Base-by-base conservation (phyloP, 35 echinoderm and acorn worm species). In the Apostichopus japonicus region DNA sequence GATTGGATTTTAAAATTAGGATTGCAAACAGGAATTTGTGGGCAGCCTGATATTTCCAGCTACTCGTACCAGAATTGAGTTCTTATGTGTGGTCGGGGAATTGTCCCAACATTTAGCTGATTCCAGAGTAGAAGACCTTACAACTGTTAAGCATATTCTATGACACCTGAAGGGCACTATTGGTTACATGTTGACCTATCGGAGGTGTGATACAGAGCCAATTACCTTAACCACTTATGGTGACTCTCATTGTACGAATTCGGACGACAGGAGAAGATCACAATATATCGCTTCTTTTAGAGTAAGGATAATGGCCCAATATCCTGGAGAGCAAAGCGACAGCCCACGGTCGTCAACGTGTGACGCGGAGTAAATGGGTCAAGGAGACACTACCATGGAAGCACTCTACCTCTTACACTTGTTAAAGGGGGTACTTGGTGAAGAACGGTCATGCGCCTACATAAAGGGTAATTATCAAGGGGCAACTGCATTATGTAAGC, bases 221-320 rank as follows among this genome's bases (percentile, higher is more conserved):
- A 9, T 81, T 16, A 81, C 2, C 11, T 92, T 92, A 65, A 81
- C 23, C 1, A 54, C 27, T 0, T 92, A 80, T 44, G 81, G 90
- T 92, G 90, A 92, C 56, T 55, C 90, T 57, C 77, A 92, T 53
- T 92, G 90, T 77, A 54, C 77, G 81, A 80, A 56, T 23, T 79
- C 78, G 9, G 55, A 58, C 62, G 90, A 92, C 56, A 25, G 77
- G 61, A 79, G 17, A 33, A 92, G 90, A 81, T 56, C 63, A 92
- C 76, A 23, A 77, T 77, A 16, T 81, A 92, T 56, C 62, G 77
- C 24, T 80, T 92, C 56, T 56, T 24, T 65, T 59, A 81, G 2
- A 82, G 53, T 92, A 63, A 92, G 55, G 56, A 57, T 23, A 81
- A 77, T 78, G n/a, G 77, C 70, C 90, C 73, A 24, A 91, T 91